phyloP scores from a whole-genome alignment of 2,888 invertebrate genomes.

The Drosophila falleni region DNA sequence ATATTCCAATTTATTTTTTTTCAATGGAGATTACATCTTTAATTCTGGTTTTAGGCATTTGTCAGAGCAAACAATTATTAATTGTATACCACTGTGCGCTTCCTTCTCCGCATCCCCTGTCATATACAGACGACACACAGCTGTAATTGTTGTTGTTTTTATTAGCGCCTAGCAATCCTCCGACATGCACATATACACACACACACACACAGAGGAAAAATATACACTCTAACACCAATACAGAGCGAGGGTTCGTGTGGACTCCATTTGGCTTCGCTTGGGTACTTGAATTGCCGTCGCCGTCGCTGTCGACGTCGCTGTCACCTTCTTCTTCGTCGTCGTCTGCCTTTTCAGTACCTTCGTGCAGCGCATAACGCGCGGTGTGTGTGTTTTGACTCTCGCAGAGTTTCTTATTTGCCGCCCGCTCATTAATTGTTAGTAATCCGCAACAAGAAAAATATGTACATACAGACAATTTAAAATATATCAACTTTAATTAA shows the following conservation, averaged over 20 bases:
- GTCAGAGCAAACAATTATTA: constrained; percentile 1
- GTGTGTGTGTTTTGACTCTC: constrained; percentile 63
- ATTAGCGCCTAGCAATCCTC: constrained; percentile 55
- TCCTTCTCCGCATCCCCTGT: constrained; percentile 22
- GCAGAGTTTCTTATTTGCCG: constrained; percentile 73
- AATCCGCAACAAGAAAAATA: constrained; percentile 19
- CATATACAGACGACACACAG: constrained; percentile 57
- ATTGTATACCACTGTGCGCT: constrained; percentile 40
- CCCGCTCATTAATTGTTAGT: constrained; percentile 68
- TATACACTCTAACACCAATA: constrained; percentile 25
- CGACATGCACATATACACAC: constrained; percentile 11
- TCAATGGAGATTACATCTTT: background rate
- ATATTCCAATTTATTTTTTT: background rate
- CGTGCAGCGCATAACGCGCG: constrained; percentile 77
- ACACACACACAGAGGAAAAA: constrained; percentile 8
- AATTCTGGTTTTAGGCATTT: constrained; percentile 1
- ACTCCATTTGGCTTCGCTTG: constrained; percentile 77
- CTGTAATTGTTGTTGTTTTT: constrained; percentile 78
- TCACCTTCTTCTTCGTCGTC: constrained; percentile 38
- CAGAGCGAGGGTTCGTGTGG: constrained; percentile 62
- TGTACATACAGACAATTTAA: constrained; percentile 8
- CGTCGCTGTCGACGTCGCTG: constrained; percentile 31
- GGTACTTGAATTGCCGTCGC: constrained; percentile 46
- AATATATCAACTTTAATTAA: constrained; percentile 13
- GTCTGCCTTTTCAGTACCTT: constrained; percentile 71